These are phyloP conservation scores for Ooceraea biroi DNA, from an alignment of 1,140 invertebrate genomes.

Conservation along the genomic window DNA sequence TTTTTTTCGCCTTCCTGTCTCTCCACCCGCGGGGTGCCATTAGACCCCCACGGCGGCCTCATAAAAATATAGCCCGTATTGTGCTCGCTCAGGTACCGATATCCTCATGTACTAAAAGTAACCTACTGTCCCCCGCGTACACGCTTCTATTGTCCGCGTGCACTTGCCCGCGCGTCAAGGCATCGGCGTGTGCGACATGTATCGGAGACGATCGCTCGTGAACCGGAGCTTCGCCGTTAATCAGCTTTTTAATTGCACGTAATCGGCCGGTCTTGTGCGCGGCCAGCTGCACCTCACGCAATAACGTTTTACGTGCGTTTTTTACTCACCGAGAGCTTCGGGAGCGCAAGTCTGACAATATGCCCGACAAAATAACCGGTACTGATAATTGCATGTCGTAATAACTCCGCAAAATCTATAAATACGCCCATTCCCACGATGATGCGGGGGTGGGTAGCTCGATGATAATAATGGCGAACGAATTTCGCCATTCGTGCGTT, in stretches of 20 bases:
- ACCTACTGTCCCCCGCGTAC: slow-evolving; percentile 54
- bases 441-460: not conserved
- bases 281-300: not conserved
- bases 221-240: slow-evolving; percentile 27
- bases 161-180: slow-evolving; percentile 1
- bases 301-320: slow-evolving; percentile 45
- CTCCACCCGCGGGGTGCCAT: slow-evolving; percentile 64
- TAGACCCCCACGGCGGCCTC: slow-evolving; percentile 80
- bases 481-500: slow-evolving; percentile 19
- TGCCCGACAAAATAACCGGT: slow-evolving; percentile 22
- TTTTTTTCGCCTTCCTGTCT: slow-evolving; percentile 64
- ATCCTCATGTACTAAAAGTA: slow-evolving; percentile 70
- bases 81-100: slow-evolving; percentile 74
- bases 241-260: slow-evolving; percentile 51
- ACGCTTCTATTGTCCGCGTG: not conserved
- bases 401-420: slow-evolving; percentile 42
- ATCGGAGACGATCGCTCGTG: slow-evolving; percentile 40
- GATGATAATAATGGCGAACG: slow-evolving; percentile 42
- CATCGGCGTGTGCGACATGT: slow-evolving; percentile 1
- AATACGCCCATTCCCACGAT: slow-evolving; percentile 18
- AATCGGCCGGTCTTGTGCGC: slow-evolving; percentile 1
- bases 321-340: slow-evolving; percentile 22
- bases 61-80: slow-evolving; percentile 83
- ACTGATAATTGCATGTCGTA: slow-evolving; percentile 47
- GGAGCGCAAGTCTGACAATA: slow-evolving; percentile 1